Evolutionary conservation across 2,113 vertebrate species (phyloP), one percentile per base, ranked within the genome.

Genomic region (Corvus hawaiiensis): DNA sequence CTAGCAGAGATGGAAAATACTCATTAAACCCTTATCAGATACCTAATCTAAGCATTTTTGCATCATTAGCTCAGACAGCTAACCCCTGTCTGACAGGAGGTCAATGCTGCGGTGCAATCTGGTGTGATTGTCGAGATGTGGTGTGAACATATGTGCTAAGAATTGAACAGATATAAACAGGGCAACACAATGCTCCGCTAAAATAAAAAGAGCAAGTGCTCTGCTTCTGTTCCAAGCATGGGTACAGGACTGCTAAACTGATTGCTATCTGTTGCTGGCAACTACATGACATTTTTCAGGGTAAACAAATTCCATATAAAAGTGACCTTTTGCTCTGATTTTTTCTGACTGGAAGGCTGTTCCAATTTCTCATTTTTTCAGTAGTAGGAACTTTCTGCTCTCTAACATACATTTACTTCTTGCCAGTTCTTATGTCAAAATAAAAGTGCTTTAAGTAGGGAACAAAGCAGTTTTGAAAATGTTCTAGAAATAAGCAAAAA

Each of bases 371-470:
- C 10, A 76, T 88, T 94, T 92, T 90, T 88, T 58, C 67, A 92
- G 51, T 49, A 90, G 67, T 5, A 77, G 32, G 30, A 88, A 77
- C 15, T 30, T 77, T 86, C 59, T 93, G 79, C 41, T 74, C 71
- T 95, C 55, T 72, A 66, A 62, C 75, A 90, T 55, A 79, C 8
- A 88, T 73, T 83, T 63, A 66, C 44, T 94, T 76, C 71, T 83
- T 83, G 71, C 71, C 88, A 95, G 67, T 66, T 75, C 26, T 66
- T 54, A 32, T 62, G 46, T 83, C 85, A 94, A 96, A 95, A 95
- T 68, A 79, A 68, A 87, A 93, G 88, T 22, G 11, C 28, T 68
- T 81, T 37, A 79, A n/a, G 26, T 66, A 80, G 18, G 33, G 37
- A 80, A 76, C 6, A 69, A 74, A 59, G 3, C 13, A 82, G 24